These are phyloP conservation scores for Lateolabrax maculatus DNA, from an alignment of 2,797 vertebrate genomes.

Conservation along the genomic window DNA sequence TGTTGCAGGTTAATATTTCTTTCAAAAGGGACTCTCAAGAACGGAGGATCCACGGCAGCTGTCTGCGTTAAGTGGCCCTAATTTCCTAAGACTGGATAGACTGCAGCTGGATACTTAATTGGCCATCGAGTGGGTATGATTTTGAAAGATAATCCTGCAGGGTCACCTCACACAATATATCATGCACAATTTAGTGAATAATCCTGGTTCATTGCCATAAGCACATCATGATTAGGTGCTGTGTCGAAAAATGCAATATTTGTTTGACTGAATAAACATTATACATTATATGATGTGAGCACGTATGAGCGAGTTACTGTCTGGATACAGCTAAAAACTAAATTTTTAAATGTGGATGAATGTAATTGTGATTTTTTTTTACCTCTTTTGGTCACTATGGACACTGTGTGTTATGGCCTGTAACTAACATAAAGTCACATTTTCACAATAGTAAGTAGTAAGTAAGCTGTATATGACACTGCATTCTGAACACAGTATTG, in stretches of 20 bases:
- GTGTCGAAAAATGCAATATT: not conserved
- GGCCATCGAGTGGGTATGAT: not conserved
- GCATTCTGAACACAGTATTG: not conserved
- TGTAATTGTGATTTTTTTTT: not conserved
- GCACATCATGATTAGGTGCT: not conserved
- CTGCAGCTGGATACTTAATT: conserved; percentile 32
- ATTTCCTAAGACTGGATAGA: conserved; percentile 46
- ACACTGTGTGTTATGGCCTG: not conserved
- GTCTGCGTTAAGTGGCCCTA: conserved; percentile 16
- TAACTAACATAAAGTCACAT: not conserved
- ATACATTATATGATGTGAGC: too few species aligned
- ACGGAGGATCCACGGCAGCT: conserved; percentile 52
- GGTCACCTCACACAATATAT: not conserved
- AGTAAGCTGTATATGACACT: not conserved
- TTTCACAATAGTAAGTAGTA: not conserved
- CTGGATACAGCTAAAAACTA: not conserved
- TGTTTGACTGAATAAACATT: not conserved
- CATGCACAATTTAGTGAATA: not conserved
- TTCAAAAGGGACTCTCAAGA: conserved; percentile 45
- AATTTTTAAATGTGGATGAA: not conserved
- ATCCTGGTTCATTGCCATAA: not conserved
- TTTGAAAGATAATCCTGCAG: conserved; percentile 12
- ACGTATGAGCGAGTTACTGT: not conserved
- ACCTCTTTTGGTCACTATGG: not conserved
- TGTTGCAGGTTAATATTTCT: conserved; percentile 42